Evolutionary conservation across 1,140 invertebrate genomes (phyloP).

Genomic region (Diachasmimorpha longicaudata): DNA sequence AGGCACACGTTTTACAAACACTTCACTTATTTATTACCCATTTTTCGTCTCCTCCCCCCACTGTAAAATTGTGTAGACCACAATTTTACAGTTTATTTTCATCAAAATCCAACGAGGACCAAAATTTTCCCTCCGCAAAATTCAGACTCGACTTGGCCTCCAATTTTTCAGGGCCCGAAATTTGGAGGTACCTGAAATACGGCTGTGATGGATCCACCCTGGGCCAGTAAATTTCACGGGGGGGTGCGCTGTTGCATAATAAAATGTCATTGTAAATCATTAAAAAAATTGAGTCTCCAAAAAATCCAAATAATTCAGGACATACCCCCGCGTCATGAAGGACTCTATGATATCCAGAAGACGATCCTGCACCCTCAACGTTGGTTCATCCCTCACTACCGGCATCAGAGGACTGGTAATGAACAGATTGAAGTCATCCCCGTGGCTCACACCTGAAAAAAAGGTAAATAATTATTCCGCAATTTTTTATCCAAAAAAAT

Average conservation of each 20-base stretch:
- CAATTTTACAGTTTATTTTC: slow-evolving; percentile 54
- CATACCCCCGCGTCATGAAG: neutral
- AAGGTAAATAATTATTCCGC: neutral
- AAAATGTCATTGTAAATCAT: slow-evolving; percentile 19
- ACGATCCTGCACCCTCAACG: neutral
- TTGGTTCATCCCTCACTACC: neutral
- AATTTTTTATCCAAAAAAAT: neutral
- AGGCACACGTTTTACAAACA: too few species aligned
- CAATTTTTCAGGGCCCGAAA: slow-evolving; percentile 56
- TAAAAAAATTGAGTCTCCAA: neutral
- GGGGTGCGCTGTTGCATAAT: slow-evolving; percentile 55
- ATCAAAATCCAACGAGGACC: slow-evolving; percentile 64
- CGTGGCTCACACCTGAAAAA: neutral
- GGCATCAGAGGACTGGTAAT: neutral
- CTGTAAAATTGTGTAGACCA: neutral
- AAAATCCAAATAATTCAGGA: neutral
- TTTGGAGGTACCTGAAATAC: slow-evolving; percentile 61
- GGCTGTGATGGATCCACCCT: slow-evolving; percentile 48
- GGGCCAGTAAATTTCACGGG: slow-evolving; percentile 46
- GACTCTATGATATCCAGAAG: neutral
- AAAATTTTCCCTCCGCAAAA: slow-evolving; percentile 64
- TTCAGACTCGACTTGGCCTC: slow-evolving; percentile 57
- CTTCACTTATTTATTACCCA: too few species aligned
- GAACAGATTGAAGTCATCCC: neutral
- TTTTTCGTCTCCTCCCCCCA: too few species aligned